Evolutionary conservation across 23 tunicate genomes (phyloP).

Genomic region (Halocynthia aurantium): DNA sequence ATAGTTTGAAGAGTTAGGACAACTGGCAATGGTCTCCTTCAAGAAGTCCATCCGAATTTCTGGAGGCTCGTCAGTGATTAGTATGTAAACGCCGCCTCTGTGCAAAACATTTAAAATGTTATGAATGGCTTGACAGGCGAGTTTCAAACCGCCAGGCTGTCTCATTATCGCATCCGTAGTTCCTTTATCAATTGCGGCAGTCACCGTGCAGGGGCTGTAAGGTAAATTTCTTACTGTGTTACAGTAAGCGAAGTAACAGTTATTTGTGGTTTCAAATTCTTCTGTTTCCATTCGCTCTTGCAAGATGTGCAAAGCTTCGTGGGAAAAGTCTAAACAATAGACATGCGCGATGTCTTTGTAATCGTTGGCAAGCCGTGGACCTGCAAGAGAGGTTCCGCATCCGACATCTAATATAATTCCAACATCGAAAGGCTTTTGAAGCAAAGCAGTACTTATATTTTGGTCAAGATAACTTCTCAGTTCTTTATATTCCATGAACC

Average conservation of each 20-base stretch:
- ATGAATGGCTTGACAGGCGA: neutral
- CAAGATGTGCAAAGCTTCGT: slow-evolving; percentile 31
- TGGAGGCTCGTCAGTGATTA: slow-evolving; percentile 73
- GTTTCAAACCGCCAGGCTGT: slow-evolving; percentile 10
- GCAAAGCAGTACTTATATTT: neutral
- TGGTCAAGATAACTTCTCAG: slow-evolving; percentile 10
- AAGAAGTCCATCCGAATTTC: slow-evolving; percentile 39
- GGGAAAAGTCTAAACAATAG: slow-evolving; percentile 55
- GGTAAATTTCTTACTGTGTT: slow-evolving; percentile 33
- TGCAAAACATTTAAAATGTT: slow-evolving; percentile 35
- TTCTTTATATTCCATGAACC: slow-evolving; percentile 60
- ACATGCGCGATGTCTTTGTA: slow-evolving; percentile 15
- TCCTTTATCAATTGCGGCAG: slow-evolving; percentile 62
- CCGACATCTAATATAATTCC: slow-evolving; percentile 48
- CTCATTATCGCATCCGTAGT: slow-evolving; percentile 54
- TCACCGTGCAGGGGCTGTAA: slow-evolving; percentile 19
- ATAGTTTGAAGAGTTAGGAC: neutral
- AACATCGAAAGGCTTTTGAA: neutral
- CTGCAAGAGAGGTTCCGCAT: slow-evolving; percentile 55
- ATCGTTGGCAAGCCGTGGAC: slow-evolving; percentile 28
- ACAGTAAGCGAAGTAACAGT: slow-evolving; percentile 14
- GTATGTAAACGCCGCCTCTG: slow-evolving; percentile 36
- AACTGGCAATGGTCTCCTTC: neutral
- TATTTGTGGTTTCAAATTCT: neutral
- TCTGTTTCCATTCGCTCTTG: slow-evolving; percentile 1